phyloP scores from a whole-genome alignment of 2,888 invertebrate species.

The Kuschelorhynchus macadamiae region DNA sequence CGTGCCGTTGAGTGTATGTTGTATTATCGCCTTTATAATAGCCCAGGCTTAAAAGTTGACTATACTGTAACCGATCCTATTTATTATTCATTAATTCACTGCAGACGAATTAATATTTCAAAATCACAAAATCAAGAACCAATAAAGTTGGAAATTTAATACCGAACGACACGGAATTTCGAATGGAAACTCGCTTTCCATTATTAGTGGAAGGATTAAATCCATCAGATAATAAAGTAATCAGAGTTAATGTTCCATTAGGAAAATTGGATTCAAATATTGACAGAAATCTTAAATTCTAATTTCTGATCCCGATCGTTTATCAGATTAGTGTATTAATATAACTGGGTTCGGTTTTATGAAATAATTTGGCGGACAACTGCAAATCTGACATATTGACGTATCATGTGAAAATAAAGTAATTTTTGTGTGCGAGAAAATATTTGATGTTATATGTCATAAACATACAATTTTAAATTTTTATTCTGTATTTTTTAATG shows the following conservation, averaged over 20 bases:
- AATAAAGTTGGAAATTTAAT: slow-evolving; percentile 42
- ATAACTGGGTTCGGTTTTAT: slow-evolving; percentile 31
- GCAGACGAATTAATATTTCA: slow-evolving; percentile 19
- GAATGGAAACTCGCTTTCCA: slow-evolving; percentile 42
- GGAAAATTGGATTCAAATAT: slow-evolving; percentile 62
- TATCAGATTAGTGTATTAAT: slow-evolving; percentile 43
- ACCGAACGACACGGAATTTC: slow-evolving; percentile 43
- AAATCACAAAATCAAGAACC: slow-evolving; percentile 40
- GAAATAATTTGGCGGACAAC: slow-evolving; percentile 27
- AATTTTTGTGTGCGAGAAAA: too few relatives aligned
- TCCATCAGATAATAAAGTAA: slow-evolving; percentile 54
- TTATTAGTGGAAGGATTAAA: slow-evolving; percentile 49
- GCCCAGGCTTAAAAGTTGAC: too few relatives aligned
- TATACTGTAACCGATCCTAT: too few relatives aligned
- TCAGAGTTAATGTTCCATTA: slow-evolving; percentile 60
- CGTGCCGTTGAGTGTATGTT: too few relatives aligned
- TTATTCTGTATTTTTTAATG: too few relatives aligned
- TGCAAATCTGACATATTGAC: slow-evolving; percentile 19
- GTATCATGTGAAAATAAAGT: too few relatives aligned
- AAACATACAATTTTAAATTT: too few relatives aligned
- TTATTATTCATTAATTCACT: slow-evolving; percentile 21
- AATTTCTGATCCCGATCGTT: slow-evolving; percentile 55
- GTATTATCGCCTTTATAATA: too few relatives aligned
- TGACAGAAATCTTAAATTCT: slow-evolving; percentile 64
- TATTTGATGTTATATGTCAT: too few relatives aligned